phyloP scores from a whole-genome alignment of 2,113 vertebrate species.

The Nesogale talazaci region DNA sequence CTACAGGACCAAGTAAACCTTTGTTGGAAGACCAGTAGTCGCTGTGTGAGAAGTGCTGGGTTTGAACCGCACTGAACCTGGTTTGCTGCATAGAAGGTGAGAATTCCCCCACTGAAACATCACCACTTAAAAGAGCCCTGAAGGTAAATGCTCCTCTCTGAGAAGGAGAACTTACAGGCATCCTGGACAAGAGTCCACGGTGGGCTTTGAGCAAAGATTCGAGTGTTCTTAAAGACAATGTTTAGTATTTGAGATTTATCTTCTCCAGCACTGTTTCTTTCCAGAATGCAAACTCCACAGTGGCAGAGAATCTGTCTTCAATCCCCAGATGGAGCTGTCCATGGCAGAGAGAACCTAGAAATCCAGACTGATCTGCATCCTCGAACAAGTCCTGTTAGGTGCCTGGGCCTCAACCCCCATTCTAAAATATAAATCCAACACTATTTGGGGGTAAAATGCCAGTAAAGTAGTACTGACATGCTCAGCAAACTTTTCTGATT shows the following conservation, averaged over 20 bases:
- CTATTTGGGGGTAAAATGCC: not conserved
- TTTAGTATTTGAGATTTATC: not conserved
- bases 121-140: not conserved
- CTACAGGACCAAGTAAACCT: not conserved
- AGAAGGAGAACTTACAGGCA: not conserved
- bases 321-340: not conserved
- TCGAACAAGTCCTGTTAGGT: not conserved
- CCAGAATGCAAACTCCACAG: not conserved
- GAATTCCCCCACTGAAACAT: not conserved
- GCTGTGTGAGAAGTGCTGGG: not conserved
- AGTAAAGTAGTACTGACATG: not conserved
- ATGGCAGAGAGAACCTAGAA: not conserved
- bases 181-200: not conserved
- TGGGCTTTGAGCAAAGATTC: not conserved
- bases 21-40: not conserved
- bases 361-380: rapidly evolving
- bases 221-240: not conserved
- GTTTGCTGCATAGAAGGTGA: not conserved
- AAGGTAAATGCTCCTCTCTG: not conserved
- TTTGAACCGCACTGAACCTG: not conserved
- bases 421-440: slow-evolving; percentile 26
- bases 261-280: not conserved
- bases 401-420: not conserved
- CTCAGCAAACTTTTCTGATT: not conserved
- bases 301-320: not conserved